These are phyloP conservation scores for Enoplosus armatus DNA, from an alignment of 2,797 vertebrate genomes.

Conservation along the genomic window DNA sequence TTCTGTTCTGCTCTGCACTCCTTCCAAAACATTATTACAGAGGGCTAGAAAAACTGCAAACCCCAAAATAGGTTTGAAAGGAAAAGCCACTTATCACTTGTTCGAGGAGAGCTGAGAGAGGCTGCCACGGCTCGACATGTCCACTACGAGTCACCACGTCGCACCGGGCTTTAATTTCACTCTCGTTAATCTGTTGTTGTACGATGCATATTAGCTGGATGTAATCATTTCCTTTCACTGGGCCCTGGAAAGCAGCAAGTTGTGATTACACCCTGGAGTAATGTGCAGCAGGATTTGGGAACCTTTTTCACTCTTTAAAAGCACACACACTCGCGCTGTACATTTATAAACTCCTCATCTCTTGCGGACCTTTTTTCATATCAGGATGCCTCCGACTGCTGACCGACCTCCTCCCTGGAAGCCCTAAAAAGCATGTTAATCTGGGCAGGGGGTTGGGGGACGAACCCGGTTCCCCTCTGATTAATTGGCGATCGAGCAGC, in stretches of 20 bases:
- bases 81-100: slow-evolving; percentile 63
- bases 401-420: slow-evolving; percentile 82
- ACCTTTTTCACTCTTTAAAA: background rate
- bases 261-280: slow-evolving; percentile 84
- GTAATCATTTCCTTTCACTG: slow-evolving; percentile 88
- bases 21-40: slow-evolving; percentile 63
- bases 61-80: slow-evolving; percentile 32
- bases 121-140: slow-evolving; percentile 48
- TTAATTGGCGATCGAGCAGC: slow-evolving; percentile 66
- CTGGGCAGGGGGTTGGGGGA: slow-evolving; percentile 32
- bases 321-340: background rate
- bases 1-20: slow-evolving; percentile 63
- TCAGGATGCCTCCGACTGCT: slow-evolving; percentile 65
- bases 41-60: slow-evolving; percentile 34
- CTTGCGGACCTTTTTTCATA: slow-evolving; percentile 71
- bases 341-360: slow-evolving; percentile 18
- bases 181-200: slow-evolving; percentile 85
- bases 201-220: slow-evolving; percentile 87
- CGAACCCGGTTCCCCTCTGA: slow-evolving; percentile 51
- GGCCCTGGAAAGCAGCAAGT: slow-evolving; percentile 79
- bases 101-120: slow-evolving; percentile 45
- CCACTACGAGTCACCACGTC: slow-evolving; percentile 40
- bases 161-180: slow-evolving; percentile 87
- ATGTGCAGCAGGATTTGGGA: slow-evolving; percentile 79
- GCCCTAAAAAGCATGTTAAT: slow-evolving; percentile 69